Evolutionary conservation across 2,797 vertebrate species (phyloP).

Genomic region (Mus caroli): DNA sequence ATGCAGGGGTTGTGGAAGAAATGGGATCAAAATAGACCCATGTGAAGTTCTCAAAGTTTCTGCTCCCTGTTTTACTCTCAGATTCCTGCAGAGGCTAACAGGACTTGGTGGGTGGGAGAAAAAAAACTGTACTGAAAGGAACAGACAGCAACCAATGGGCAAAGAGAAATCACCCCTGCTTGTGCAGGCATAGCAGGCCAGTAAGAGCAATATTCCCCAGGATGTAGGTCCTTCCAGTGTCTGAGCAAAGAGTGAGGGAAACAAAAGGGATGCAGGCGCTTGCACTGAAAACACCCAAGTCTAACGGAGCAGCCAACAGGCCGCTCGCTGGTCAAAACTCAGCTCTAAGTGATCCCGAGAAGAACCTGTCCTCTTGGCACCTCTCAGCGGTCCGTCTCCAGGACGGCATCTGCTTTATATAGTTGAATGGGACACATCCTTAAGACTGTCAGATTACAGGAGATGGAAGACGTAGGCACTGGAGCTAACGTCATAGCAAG

Average conservation of each 20-base stretch:
- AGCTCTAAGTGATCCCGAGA: not conserved
- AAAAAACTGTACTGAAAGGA: not conserved
- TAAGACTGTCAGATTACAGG: not conserved
- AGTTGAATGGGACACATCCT: not conserved
- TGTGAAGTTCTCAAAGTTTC: not conserved
- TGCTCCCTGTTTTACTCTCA: not conserved
- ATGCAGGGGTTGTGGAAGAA: fast-evolving
- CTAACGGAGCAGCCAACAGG: not conserved
- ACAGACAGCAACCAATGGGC: not conserved
- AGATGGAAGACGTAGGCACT: constrained; percentile 25
- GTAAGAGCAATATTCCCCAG: not conserved
- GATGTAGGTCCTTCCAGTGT: not conserved
- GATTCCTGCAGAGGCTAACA: not conserved
- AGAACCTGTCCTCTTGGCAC: constrained; percentile 8
- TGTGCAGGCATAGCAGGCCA: not conserved
- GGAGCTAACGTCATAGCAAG: not conserved
- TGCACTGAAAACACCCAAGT: not conserved
- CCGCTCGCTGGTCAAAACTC: not conserved
- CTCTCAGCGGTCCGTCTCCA: not conserved
- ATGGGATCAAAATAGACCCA: not conserved
- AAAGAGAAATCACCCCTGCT: not conserved
- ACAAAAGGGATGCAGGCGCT: not conserved
- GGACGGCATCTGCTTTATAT: not conserved
- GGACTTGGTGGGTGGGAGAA: not conserved
- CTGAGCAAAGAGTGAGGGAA: not conserved